These are phyloP conservation scores for Ligdia adustata DNA, from an alignment of 2,888 invertebrate genomes.

Conservation along the genomic window DNA sequence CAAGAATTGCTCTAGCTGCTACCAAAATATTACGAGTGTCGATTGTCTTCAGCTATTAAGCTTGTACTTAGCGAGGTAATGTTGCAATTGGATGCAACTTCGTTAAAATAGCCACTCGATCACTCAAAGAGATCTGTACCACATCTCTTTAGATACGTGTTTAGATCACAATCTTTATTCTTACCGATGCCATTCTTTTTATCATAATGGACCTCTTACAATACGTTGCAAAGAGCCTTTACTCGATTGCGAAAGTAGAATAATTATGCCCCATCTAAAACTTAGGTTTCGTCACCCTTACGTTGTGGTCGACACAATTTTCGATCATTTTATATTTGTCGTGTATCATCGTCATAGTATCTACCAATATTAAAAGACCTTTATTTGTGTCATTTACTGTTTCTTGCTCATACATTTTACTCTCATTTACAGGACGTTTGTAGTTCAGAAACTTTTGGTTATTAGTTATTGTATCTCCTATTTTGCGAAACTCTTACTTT, in stretches of 20 bases:
- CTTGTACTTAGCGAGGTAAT: constrained; percentile 11
- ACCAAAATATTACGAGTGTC: constrained; percentile 10
- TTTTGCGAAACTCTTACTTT: constrained; percentile 38
- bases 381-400: constrained; percentile 10
- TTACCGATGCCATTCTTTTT: constrained; percentile 34
- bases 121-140: constrained; percentile 33
- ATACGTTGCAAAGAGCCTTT: constrained; percentile 24
- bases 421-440: constrained; percentile 7
- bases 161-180: constrained; percentile 33
- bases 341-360: constrained; percentile 40
- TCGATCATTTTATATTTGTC: constrained; percentile 45
- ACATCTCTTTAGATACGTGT: constrained; percentile 29
- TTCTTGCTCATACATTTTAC: not conserved
- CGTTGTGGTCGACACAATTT: constrained; percentile 29
- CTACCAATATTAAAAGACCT: constrained; percentile 29
- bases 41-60: constrained; percentile 13
- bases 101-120: constrained; percentile 33
- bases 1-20: constrained; percentile 6
- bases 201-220: constrained; percentile 36
- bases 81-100: constrained; percentile 31
- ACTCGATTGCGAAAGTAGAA: constrained; percentile 29
- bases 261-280: constrained; percentile 35
- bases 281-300: constrained; percentile 33
- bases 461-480: constrained; percentile 39
- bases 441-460: constrained; percentile 27